These are phyloP conservation scores for Aldrovandia affinis DNA, from an alignment of 2,797 vertebrate genomes.

Conservation along the genomic window DNA sequence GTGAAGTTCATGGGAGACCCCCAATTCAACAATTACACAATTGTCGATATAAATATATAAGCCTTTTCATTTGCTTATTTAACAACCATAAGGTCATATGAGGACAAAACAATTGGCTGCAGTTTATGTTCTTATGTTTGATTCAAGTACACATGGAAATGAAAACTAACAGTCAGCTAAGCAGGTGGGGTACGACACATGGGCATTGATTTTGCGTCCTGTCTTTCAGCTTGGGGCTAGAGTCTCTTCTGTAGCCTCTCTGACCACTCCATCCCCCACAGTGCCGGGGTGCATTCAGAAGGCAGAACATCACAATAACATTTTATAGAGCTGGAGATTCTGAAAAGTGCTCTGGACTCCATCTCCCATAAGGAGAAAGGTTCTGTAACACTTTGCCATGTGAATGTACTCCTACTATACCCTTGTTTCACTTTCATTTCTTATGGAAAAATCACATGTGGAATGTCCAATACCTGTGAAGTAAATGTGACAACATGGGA, in stretches of 20 bases:
- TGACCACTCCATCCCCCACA: background rate
- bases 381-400: background rate
- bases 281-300: background rate
- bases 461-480: too few species aligned
- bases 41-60: too few species aligned
- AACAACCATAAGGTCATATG: background rate
- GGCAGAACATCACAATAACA: background rate
- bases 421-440: background rate
- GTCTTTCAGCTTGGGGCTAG: background rate
- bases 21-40: too few species aligned
- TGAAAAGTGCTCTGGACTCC: background rate
- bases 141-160: background rate
- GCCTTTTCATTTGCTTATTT: background rate
- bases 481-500: too few species aligned
- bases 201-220: background rate
- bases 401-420: background rate
- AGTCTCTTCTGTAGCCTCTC: background rate
- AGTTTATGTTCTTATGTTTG: background rate
- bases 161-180: background rate
- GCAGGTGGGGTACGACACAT: background rate
- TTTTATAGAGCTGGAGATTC: background rate
- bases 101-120: background rate
- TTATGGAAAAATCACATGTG: too few species aligned
- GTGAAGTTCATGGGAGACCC: too few species aligned
- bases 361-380: background rate